These are phyloP conservation scores for Ciconia boyciana DNA, from an alignment of 2,113 vertebrate genomes.

Conservation along the genomic window DNA sequence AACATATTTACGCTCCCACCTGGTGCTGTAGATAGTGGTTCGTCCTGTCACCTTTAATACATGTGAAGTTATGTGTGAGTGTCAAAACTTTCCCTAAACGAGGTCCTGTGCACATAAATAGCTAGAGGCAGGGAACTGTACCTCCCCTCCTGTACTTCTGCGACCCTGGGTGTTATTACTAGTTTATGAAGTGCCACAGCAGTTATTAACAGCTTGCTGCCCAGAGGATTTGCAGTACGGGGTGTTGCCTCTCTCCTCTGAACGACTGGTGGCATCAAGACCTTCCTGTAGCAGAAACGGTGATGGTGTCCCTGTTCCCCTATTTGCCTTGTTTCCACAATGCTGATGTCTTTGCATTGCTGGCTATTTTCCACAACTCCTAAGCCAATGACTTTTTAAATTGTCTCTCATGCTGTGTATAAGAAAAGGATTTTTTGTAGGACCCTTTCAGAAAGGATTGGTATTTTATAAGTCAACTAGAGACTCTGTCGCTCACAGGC, in stretches of 20 bases:
- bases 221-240: neutral
- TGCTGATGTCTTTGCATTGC: neutral
- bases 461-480: neutral
- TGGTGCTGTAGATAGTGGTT: neutral
- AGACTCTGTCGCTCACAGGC: neutral
- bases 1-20: rapidly evolving
- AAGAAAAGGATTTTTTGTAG: neutral
- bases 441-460: neutral
- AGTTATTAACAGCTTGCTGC: neutral
- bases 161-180: rapidly evolving
- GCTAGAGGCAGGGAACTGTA: no score
- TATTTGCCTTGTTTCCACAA: neutral
- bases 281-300: neutral
- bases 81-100: rapidly evolving
- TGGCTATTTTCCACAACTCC: neutral
- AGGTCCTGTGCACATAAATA: neutral
- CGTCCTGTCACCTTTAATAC: neutral
- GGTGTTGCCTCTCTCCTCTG: neutral
- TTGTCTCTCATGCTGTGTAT: neutral
- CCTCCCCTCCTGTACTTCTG: neutral
- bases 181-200: neutral
- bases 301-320: neutral
- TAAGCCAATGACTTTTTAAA: neutral
- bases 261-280: neutral
- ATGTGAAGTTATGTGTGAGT: rapidly evolving